Evolutionary conservation across 2,888 invertebrate species (phyloP).

Genomic region (Metalampra italica): DNA sequence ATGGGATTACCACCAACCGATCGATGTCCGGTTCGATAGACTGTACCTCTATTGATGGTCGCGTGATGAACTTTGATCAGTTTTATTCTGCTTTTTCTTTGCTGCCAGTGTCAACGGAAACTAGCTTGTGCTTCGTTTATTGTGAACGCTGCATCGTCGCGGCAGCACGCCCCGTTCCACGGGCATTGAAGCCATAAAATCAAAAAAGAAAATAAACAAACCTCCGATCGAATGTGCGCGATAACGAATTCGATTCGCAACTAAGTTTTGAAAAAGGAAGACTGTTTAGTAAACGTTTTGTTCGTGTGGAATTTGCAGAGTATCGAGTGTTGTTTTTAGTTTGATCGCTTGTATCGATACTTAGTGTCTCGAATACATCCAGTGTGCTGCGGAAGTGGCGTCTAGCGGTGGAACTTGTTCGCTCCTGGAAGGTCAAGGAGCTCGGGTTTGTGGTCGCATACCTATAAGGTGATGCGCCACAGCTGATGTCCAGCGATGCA

Average conservation of each 20-base stretch:
- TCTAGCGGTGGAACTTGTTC: slow-evolving; percentile 37
- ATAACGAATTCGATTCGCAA: slow-evolving; percentile 32
- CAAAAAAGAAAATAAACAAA: slow-evolving; percentile 29
- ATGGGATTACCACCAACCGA: background rate
- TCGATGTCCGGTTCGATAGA: background rate
- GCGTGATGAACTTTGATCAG: slow-evolving; percentile 3
- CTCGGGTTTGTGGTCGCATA: slow-evolving; percentile 21
- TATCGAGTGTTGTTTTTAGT: slow-evolving; percentile 19
- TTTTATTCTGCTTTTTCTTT: slow-evolving; percentile 13
- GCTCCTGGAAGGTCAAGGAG: slow-evolving; percentile 49
- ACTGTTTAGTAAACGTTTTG: slow-evolving; percentile 41
- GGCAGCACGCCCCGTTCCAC: slow-evolving; percentile 47
- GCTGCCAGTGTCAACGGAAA: slow-evolving; percentile 5
- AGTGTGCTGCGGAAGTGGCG: slow-evolving; percentile 39
- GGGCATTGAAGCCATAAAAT: slow-evolving; percentile 28
- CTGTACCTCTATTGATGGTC: background rate
- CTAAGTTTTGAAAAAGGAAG: slow-evolving; percentile 42
- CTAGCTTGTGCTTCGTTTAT: slow-evolving; percentile 31
- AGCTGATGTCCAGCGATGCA: slow-evolving; percentile 8
- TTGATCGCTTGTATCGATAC: slow-evolving; percentile 17
- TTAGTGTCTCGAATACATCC: slow-evolving; percentile 19
- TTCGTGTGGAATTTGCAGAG: slow-evolving; percentile 23
- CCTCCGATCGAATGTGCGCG: slow-evolving; percentile 20
- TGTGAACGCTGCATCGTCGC: slow-evolving; percentile 52
- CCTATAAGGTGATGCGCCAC: slow-evolving; percentile 18